These are phyloP conservation scores for Choristoneura fumiferana DNA, from an alignment of 1,140 invertebrate genomes.

Conservation along the genomic window DNA sequence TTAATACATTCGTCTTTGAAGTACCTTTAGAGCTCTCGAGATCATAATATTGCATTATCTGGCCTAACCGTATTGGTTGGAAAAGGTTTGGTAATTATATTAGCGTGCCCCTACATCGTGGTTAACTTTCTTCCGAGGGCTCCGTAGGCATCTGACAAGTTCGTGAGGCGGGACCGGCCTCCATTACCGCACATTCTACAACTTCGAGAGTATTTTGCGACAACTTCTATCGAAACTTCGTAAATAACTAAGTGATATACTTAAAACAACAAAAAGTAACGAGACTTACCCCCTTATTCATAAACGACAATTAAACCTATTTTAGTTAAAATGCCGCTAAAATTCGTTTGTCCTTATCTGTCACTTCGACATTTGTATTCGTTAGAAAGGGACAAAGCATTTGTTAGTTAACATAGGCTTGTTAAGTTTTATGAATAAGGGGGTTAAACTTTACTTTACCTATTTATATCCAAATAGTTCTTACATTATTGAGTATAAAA, in stretches of 20 bases:
- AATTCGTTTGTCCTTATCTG: too few species aligned
- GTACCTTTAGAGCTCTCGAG: conserved; percentile 7
- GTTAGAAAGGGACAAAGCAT: too few species aligned
- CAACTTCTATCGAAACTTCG: conserved; percentile 12
- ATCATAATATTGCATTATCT: conserved; percentile 16
- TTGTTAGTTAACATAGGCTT: too few species aligned
- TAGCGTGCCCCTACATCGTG: conserved; percentile 2
- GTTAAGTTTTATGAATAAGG: too few species aligned
- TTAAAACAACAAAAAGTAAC: too few species aligned
- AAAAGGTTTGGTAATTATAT: conserved; percentile 17
- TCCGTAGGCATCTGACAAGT: conserved; percentile 15
- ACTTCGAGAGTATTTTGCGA: conserved; percentile 15
- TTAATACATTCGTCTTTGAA: neutral
- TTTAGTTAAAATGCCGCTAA: too few species aligned
- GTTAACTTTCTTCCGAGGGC: conserved; percentile 15
- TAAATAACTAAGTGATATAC: conserved; percentile 11
- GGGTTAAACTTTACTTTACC: too few species aligned
- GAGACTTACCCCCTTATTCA: too few species aligned
- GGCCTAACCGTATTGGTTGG: conserved; percentile 11
- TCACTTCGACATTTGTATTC: too few species aligned
- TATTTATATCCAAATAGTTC: too few species aligned
- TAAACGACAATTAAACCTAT: too few species aligned
- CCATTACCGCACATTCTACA: conserved; percentile 18
- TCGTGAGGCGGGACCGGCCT: neutral
- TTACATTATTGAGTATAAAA: too few species aligned